Base-by-base conservation (phyloP, 2,888 invertebrate genomes). In the Shargacucullia verbasci region DNA sequence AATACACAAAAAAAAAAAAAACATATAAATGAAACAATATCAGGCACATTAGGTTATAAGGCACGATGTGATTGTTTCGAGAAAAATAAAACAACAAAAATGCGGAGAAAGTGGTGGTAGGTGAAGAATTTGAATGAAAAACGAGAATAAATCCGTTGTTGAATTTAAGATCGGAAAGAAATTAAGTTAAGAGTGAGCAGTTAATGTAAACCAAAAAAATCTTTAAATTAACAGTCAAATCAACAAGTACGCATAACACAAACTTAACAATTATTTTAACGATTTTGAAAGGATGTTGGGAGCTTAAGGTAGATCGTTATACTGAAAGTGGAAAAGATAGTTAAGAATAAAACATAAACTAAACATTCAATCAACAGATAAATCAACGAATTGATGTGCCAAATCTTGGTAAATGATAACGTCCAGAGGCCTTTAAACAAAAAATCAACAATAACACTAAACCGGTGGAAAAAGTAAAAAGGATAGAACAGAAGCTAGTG, bases 1-100 rank as follows among this genome's bases (percentile, higher is more conserved):
- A 35, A 76, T 59, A 62, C 70, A 73, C 70, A 59, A 67, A 61
- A 70, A 73, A 79, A 70, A 45, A 70, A 67, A 50, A 27, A 27
- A 7, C 27, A 27, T n/a, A n/a, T n/a, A 27, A 8, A 73, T 72
- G 76, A 81, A 82, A 84, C 77, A 81, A 81, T 61, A 62, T 80
- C 78, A 88, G 90, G 90, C 90, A 91, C 88, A 85, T 87, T 64
- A 73, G 77, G 81, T 73, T 68, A 76, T 89, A 92, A 92, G 93
- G 93, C 92, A 93, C 93, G 71, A 82, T 66, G 88, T 86, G 86
- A 85, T 82, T 79, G 76, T 83, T 83, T 73, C 78, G 56, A 43
- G 41, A 39, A 64, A 69, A 27, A 50, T 56, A 15, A 40, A 25
- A 40, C 53, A 57, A 49, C 9, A 44, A 60, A 44, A 59, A 61